A percentile compares a stretch with the other conserved stretches of the same genome.
Evolutionary conservation across 2,888 invertebrate species (phyloP).

Genomic region (Mesoligia furuncula): DNA sequence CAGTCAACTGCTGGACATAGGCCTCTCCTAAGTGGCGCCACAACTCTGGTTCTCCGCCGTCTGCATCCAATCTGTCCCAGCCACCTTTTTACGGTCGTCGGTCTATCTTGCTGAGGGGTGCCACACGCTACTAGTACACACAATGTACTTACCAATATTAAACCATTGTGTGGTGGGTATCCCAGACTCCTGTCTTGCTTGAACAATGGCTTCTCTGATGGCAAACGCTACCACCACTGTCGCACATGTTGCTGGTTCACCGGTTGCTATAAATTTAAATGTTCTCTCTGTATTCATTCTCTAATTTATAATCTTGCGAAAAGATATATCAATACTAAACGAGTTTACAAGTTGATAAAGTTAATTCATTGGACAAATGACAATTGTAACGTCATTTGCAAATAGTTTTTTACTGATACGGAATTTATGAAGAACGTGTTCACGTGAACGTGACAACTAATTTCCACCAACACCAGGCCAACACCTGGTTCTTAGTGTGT

Average conservation of each 20-base stretch:
- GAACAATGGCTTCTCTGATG: constrained; percentile 90
- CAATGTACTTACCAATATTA: constrained; percentile 83
- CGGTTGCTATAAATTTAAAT: constrained; percentile 74
- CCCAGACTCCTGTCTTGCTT: constrained; percentile 90
- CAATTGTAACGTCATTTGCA: not conserved
- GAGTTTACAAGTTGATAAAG: no score
- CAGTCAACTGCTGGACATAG: no score
- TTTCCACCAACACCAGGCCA: no score
- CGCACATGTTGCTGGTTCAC: constrained; percentile 84
- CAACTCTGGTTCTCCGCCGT: not conserved
- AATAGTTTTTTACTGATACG: not conserved
- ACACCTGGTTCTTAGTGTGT: not conserved
- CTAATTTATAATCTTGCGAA: not conserved
- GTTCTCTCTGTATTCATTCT: not conserved
- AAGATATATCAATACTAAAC: not conserved
- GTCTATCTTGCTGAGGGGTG: not conserved
- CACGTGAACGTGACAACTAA: no score
- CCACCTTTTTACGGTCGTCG: not conserved
- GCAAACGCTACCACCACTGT: constrained; percentile 86
- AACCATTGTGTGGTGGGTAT: constrained; percentile 87
- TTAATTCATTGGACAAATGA: not conserved
- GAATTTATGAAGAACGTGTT: not conserved
- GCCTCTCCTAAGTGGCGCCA: not conserved
- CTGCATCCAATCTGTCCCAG: not conserved
- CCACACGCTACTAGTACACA: not conserved